Base-by-base conservation (phyloP, 2,888 invertebrate genomes). In the Elaeidobius kamerunicus region DNA sequence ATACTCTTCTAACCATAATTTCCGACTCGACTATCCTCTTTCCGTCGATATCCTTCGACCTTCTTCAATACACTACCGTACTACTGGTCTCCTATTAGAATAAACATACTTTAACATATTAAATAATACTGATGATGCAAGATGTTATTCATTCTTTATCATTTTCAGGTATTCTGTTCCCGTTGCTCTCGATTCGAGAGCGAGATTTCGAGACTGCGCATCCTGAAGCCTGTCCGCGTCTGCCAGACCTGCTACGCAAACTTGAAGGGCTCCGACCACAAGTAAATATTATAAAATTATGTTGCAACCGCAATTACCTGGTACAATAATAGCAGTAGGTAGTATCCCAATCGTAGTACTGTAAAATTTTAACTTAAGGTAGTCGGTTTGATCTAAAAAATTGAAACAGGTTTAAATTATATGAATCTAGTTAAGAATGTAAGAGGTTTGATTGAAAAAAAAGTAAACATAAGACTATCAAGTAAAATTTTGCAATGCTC, bases 131-230 rank as follows among this genome's bases (percentile, higher is more conserved):
- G 2, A 15, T 5, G 6, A 35, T 35, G 15, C 15, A 39, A 17
- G 20, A 36, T 14, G 16, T 18, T 18, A 7, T 23, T 18, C 6
- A 2, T 19, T n/a, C 14, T 20, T 23, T 44, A 35, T 39, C n/a
- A n/a, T 7, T 51, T 47, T 28, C n/a, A 91, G 67, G 89, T 98
- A 56, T 98, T 97, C 78, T 98, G 98, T 77, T 93, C 95, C 17
- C 93, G 88, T 71, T 98, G 98, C 77, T 93, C 94, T 71, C 85
- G 91, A 56, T 97, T 93, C 78, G 95, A 96, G 75, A 95, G 95
- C 61, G 95, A 97, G 75, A 97, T 98, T 66, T 88, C 90, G 1
- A 83, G 95, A 40, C 79, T 98, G 66, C 85, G 94, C 43, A 96
- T 97, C 63, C 75, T 92, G 60, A 91, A 94, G 56, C 96, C 97